These are phyloP conservation scores for Netelia virgata DNA, from an alignment of 2,888 invertebrate species.

Conservation along the genomic window DNA sequence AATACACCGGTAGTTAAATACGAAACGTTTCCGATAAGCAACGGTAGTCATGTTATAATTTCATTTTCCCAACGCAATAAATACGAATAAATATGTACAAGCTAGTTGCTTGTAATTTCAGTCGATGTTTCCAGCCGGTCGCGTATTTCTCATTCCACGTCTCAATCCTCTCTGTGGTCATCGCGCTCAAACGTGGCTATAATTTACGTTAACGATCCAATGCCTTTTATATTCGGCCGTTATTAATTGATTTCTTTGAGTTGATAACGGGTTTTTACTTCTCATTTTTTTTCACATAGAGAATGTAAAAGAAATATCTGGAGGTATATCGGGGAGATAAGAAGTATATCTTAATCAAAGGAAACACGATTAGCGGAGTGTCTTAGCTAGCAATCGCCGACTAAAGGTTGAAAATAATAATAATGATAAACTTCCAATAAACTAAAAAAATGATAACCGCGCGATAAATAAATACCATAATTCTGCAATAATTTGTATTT, in stretches of 20 bases:
- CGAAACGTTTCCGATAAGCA: conserved; percentile 57
- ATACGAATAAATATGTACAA: conserved; percentile 41
- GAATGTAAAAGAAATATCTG: background rate
- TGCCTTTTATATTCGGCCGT: conserved; percentile 34
- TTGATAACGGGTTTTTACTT: conserved; percentile 15
- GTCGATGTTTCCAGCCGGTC: conserved; percentile 60
- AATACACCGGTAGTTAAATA: conserved; percentile 51
- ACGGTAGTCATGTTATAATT: conserved; percentile 57
- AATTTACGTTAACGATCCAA: conserved; percentile 60
- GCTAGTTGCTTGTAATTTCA: conserved; percentile 56
- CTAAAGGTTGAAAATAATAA: too few species aligned
- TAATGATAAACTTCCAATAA: too few species aligned
- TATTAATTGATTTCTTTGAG: conserved; percentile 5
- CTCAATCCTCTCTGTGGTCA: conserved; percentile 44
- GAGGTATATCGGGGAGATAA: conserved; percentile 26
- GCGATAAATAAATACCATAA: too few species aligned
- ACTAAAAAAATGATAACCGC: too few species aligned
- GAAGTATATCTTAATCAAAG: background rate
- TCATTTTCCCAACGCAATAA: conserved; percentile 56
- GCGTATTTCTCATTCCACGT: conserved; percentile 44
- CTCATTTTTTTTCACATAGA: background rate
- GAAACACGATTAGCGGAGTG: too few species aligned
- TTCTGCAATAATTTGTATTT: too few species aligned
- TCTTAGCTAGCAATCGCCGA: too few species aligned
- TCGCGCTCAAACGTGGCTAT: conserved; percentile 26